These are phyloP conservation scores for Bucco capensis DNA, from an alignment of 2,113 vertebrate species.

Conservation along the genomic window DNA sequence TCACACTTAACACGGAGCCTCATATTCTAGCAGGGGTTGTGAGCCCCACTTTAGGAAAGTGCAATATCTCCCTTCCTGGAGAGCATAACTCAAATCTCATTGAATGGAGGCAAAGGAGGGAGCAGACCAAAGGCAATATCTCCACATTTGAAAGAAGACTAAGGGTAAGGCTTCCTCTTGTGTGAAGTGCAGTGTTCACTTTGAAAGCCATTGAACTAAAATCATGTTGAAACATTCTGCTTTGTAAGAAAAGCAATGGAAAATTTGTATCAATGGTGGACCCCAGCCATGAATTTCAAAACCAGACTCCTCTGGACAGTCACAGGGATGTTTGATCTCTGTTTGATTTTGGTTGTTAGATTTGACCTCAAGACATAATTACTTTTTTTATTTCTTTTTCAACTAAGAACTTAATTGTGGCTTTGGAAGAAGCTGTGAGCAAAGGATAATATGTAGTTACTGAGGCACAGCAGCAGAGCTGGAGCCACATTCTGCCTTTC, in stretches of 20 bases:
- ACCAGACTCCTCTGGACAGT: neutral
- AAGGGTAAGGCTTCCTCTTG: slow-evolving; percentile 81
- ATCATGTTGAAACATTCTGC: slow-evolving; percentile 2
- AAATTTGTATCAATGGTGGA: slow-evolving; percentile 9
- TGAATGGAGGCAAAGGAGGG: slow-evolving; percentile 95
- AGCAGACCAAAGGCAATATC: slow-evolving; percentile 92
- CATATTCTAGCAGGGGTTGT: slow-evolving; percentile 87
- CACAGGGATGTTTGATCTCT: slow-evolving; percentile 8
- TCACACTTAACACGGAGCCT: slow-evolving; percentile 91
- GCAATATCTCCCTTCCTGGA: slow-evolving; percentile 94
- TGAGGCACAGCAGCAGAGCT: neutral
- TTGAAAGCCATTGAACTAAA: slow-evolving; percentile 31
- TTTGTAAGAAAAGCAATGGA: slow-evolving; percentile 7
- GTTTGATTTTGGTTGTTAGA: slow-evolving; percentile 35
- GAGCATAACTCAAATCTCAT: slow-evolving; percentile 94
- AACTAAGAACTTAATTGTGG: slow-evolving; percentile 47
- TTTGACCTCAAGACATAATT: slow-evolving; percentile 51
- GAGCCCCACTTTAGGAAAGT: slow-evolving; percentile 91
- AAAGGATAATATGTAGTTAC: neutral
- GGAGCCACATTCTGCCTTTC: neutral
- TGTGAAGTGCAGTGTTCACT: slow-evolving; percentile 17
- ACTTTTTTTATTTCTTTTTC: slow-evolving; percentile 28
- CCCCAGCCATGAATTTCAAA: slow-evolving; percentile 46
- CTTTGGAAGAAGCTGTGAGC: slow-evolving; percentile 46
- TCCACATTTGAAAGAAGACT: slow-evolving; percentile 93